Evolutionary conservation across 2,113 vertebrate species (phyloP), one percentile per base, ranked within the genome.

Genomic region (Ranitomeya variabilis): DNA sequence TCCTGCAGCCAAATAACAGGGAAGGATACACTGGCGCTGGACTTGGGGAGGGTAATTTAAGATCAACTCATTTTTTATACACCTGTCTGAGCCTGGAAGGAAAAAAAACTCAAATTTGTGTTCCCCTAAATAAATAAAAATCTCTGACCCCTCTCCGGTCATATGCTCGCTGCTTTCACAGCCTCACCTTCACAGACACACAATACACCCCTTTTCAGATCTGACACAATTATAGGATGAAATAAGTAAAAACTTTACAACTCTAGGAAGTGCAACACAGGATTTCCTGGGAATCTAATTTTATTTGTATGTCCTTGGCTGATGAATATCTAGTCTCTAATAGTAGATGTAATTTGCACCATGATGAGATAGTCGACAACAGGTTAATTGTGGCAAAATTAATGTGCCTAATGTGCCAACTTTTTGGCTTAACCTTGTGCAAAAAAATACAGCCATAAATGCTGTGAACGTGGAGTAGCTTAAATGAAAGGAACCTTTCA

Each of bases 261-360:
- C 73, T 76, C 26, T 31, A 76, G 45, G 73, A 76, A 76, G 37
- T 52, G 52, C 18, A 76, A 76, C 73, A 76, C 37, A 76, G 73
- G 73, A 76, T 76, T 76, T 76, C 73, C 73, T 76, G 73, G 73
- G 37, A 76, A 76, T 76, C 16, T 76, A 51, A 76, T 76, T 76
- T 51, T 76, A 76, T 52, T 52, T 76, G 73, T 16, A 21, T 21
- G 73, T 21, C 73, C 73, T 52, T 76, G 73, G 73, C 16, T 9
- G 18, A 76, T 21, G 37, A 18, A 37, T 76, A 37, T 14, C 37
- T 76, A 37, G 19, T 52, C 73, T 76, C 73, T 76, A 51, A 76
- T 52, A 76, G 51, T 52, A 76, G 73, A 76, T 18, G 18, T 52
- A 18, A 52, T 76, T 52, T 76, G 45, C 37, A 12, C 73, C 10